phyloP scores from a whole-genome alignment of 2,888 invertebrate species.

The Platycheirus albimanus region DNA sequence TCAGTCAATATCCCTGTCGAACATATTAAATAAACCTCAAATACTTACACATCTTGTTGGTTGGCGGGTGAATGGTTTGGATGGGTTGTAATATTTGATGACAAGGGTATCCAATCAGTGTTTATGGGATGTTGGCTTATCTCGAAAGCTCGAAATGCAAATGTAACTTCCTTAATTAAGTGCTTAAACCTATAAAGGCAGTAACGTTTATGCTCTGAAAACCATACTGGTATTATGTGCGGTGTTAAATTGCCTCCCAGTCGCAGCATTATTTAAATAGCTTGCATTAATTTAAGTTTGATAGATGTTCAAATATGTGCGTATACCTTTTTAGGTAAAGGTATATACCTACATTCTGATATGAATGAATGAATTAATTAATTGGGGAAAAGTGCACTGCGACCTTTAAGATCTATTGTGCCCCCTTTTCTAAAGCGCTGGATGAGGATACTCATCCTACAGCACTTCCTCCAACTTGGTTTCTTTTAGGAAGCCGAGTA shows the following conservation, averaged over 20 bases:
- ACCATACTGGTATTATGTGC: neutral
- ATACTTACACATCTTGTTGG: slow-evolving; percentile 16
- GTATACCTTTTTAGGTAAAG: no score
- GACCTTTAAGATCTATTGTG: no score
- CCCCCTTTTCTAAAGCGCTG: no score
- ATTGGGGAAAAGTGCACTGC: no score
- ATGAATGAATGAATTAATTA: no score
- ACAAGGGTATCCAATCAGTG: slow-evolving; percentile 51
- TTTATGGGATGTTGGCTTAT: slow-evolving; percentile 19
- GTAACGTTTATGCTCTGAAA: neutral
- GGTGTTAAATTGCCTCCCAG: no score
- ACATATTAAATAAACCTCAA: neutral
- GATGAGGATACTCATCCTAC: no score
- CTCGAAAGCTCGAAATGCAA: slow-evolving; percentile 15
- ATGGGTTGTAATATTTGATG: neutral
- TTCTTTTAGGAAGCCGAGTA: no score
- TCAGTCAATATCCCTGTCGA: slow-evolving; percentile 18
- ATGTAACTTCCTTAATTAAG: slow-evolving; percentile 42
- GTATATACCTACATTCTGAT: no score
- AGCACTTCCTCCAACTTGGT: no score
- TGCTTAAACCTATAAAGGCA: neutral
- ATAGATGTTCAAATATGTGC: slow-evolving; percentile 10
- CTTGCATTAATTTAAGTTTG: slow-evolving; percentile 11
- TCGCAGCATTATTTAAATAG: neutral
- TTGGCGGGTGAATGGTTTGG: slow-evolving; percentile 2